Evolutionary conservation across 53 echinoderm and acorn worm species (phyloP), one percentile per base, ranked within the genome.

Genomic region (Mesocentrotus franciscanus): DNA sequence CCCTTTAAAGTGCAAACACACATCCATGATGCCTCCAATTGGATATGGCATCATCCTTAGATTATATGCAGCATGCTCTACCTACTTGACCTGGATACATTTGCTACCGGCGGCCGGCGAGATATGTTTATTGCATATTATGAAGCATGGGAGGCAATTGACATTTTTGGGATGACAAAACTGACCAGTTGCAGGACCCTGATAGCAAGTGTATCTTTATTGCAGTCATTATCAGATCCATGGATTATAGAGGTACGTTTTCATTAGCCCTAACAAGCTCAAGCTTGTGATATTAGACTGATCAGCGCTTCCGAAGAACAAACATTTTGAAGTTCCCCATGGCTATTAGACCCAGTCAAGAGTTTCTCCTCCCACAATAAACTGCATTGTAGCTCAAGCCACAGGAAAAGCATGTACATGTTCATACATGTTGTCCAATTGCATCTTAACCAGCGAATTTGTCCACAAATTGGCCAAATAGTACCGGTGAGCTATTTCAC

Each of bases 11-110:
- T 10, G 74, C 74, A 10, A 74, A 10, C 74, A 74, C 74, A 30
- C 32, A 32, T 32, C 13, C 8, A 58, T 87, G n/a, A 87, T 56
- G 85, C 56, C 14, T 56, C 12, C 56, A 87, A 87, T 59, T 58
- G 57, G 27, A n/a, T 87, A 29, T 58, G 58, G 10, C 58, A 87
- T 87, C 87, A 87, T 26, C 87, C 26, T 57, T 75, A 75, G 12
- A 75, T 75, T 10, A 29, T 75, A 30, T 30, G 12, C 32, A 10
- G 27, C 87, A 56, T 12, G 4, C 26, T 85, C 42, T 24, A 55
- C 61, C 92, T 24, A 64, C 92, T 92, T 79, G 92, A 95, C 95
- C 92, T 92, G 95, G 92, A 81, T 92, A 91, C 92, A 92, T 61
- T 92, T 78, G 95, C 95, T 81, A 83, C 95, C 61, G 56, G 36